Percentiles rank a stretch among this genome's conserved stretches.
Evolutionary conservation across 2,113 vertebrate species (phyloP).

Genomic region (Elaphurus davidianus): DNA sequence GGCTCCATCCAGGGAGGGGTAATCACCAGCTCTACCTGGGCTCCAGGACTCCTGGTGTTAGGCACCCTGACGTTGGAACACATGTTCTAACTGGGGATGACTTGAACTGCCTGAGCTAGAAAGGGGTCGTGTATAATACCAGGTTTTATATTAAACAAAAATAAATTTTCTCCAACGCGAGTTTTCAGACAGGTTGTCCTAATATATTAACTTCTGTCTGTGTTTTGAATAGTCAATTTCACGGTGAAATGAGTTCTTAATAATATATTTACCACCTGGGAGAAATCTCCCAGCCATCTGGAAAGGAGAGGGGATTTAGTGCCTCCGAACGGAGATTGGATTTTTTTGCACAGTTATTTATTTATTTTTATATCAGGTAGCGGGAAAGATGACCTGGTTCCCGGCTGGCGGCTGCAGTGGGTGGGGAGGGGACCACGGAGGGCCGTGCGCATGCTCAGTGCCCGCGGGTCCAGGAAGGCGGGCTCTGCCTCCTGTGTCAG

Average conservation of each 20-base stretch:
- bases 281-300: constrained; percentile 90
- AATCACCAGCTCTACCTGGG: not conserved
- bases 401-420: rapidly evolving
- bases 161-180: constrained; percentile 85
- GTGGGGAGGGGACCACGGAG: rapidly evolving
- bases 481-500: not conserved
- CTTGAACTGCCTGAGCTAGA: constrained; percentile 59
- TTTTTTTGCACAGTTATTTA: constrained; percentile 76
- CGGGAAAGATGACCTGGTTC: constrained; percentile 27
- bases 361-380: constrained; percentile 56
- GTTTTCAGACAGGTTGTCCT: constrained; percentile 88
- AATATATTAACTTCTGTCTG: constrained; percentile 90
- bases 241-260: constrained; percentile 91
- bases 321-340: constrained; percentile 84
- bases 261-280: constrained; percentile 91
- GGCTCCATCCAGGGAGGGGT: not conserved
- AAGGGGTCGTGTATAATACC: constrained; percentile 74
- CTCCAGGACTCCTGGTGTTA: not conserved
- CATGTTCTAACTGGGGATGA: constrained; percentile 52
- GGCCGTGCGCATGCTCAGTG: not conserved
- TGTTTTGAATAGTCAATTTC: constrained; percentile 91
- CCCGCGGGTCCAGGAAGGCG: rapidly evolving
- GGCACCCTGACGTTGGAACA: not conserved
- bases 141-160: constrained; percentile 85
- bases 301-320: constrained; percentile 86